Base-by-base conservation (phyloP, 2,113 vertebrate genomes). In the Phainopepla nitens region DNA sequence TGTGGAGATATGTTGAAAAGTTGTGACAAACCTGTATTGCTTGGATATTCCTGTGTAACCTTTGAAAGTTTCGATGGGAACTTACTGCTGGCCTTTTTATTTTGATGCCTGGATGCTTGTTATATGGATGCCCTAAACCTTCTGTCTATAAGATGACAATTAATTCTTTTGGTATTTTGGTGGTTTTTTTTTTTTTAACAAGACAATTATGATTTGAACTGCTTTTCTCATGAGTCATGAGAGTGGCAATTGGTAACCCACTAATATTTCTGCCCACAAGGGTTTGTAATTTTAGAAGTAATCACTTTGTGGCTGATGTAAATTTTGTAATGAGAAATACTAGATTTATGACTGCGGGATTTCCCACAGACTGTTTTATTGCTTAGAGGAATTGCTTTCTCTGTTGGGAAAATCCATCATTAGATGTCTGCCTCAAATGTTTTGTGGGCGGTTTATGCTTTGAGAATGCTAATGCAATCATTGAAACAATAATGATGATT, bases 321-420 rank as follows among this genome's bases (percentile, higher is more conserved):
- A 93, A 96, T 88, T 93, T 96, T 96, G 70, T 97, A 96, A 96
- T 96, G 96, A 94, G 77, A 96, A 97, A 94, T 87, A 96, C 95
- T 94, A 91, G 94, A 96, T 96, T 93, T 95, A 94, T 97, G 91
- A 86, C 75, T 91, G 94, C 79, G 90, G 62, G 79, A 89, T 91
- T 97, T 97, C 89, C 97, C 71, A 66, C 54, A 93, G 91, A 94
- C 87, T 97, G 64, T 85, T 97, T 97, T 95, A 95, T 96, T 96
- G 83, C 83, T 96, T 90, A 90, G 92, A 96, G 82, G 86, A 96
- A 94, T 97, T 92, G 91, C 61, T 93, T 96, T 97, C 87, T 91
- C 94, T 95, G 73, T 93, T 79, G 84, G 93, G 90, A 91, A 89
- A 93, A 95, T 78, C 80, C 75, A 96, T 97, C 95, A 90, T 93